phyloP scores from a whole-genome alignment of 2,888 invertebrate genomes.

The Cheilosia vulpina region DNA sequence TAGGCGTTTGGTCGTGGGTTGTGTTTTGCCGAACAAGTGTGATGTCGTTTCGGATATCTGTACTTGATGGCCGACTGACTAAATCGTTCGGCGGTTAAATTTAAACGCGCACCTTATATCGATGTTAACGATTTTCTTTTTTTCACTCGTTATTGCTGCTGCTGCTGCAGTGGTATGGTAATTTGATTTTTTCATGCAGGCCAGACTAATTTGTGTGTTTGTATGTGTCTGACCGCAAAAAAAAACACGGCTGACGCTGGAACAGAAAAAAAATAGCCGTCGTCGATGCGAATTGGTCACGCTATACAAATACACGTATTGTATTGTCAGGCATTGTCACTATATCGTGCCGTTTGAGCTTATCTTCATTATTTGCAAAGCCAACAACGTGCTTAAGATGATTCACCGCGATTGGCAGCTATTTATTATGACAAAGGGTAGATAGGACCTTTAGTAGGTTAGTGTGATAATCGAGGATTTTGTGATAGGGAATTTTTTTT shows the following conservation, averaged over 20 bases:
- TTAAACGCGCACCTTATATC: conserved; percentile 56
- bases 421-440: conserved; percentile 49
- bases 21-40: conserved; percentile 8
- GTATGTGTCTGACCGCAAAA: background rate
- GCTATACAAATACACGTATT: conserved; percentile 46
- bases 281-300: conserved; percentile 70
- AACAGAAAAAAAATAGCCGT: conserved; percentile 13
- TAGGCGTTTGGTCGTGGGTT: conserved; percentile 12
- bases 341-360: conserved; percentile 38
- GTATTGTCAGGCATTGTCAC: conserved; percentile 28
- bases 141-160: conserved; percentile 7
- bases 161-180: conserved; percentile 4
- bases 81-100: conserved; percentile 60
- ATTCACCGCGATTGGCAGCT: conserved; percentile 40
- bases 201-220: conserved; percentile 19
- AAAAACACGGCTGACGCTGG: background rate
- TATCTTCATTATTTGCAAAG: conserved; percentile 42
- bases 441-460: no score
- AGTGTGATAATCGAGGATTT: no score
- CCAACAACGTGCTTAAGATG: conserved; percentile 60
- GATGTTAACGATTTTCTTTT: conserved; percentile 60
- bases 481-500: no score
- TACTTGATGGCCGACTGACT: conserved; percentile 58
- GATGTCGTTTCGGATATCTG: conserved; percentile 50
- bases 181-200: background rate